Evolutionary conservation across 2,888 invertebrate species (phyloP).

Genomic region (Drosophila suboccidentalis): DNA sequence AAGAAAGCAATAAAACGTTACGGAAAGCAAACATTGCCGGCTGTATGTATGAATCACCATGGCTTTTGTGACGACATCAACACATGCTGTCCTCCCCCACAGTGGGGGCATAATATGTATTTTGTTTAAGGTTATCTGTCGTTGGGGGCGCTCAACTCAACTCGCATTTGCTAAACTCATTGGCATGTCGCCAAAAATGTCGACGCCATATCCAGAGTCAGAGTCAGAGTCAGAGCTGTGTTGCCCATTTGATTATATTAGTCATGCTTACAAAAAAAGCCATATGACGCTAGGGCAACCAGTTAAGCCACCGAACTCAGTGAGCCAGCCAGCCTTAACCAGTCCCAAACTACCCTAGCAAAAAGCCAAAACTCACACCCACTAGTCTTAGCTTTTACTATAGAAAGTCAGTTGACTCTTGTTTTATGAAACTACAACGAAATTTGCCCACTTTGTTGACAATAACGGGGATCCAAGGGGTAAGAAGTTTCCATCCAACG

Average conservation of each 20-base stretch:
- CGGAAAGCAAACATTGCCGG: slow-evolving; percentile 48
- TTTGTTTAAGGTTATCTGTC: slow-evolving; percentile 63
- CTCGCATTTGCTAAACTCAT: slow-evolving; percentile 60
- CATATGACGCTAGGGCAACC: slow-evolving; percentile 68
- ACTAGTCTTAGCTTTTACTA: slow-evolving; percentile 55
- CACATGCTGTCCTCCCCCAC: slow-evolving; percentile 37
- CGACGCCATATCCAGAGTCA: slow-evolving; percentile 66
- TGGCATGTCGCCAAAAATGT: slow-evolving; percentile 78
- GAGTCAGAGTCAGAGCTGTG: slow-evolving; percentile 59
- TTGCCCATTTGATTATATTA: slow-evolving; percentile 75
- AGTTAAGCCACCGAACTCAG: slow-evolving; percentile 24
- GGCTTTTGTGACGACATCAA: slow-evolving; percentile 72
- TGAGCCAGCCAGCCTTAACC: slow-evolving; percentile 2
- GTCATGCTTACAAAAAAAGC: slow-evolving; percentile 80
- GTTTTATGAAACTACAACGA: slow-evolving; percentile 37
- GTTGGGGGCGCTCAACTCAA: slow-evolving; percentile 47
- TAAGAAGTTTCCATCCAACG: slow-evolving; percentile 16
- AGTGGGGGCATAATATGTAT: slow-evolving; percentile 30
- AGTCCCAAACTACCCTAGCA: slow-evolving; percentile 17
- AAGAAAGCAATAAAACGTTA: slow-evolving; percentile 39
- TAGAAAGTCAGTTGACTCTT: slow-evolving; percentile 58
- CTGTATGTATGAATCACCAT: slow-evolving; percentile 57
- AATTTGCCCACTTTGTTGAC: slow-evolving; percentile 16
- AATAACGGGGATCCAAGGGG: slow-evolving; percentile 1
- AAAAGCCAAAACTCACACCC: slow-evolving; percentile 30